phyloP scores from a whole-genome alignment of 2,113 vertebrate genomes.

The Chlamydotis undulata region DNA sequence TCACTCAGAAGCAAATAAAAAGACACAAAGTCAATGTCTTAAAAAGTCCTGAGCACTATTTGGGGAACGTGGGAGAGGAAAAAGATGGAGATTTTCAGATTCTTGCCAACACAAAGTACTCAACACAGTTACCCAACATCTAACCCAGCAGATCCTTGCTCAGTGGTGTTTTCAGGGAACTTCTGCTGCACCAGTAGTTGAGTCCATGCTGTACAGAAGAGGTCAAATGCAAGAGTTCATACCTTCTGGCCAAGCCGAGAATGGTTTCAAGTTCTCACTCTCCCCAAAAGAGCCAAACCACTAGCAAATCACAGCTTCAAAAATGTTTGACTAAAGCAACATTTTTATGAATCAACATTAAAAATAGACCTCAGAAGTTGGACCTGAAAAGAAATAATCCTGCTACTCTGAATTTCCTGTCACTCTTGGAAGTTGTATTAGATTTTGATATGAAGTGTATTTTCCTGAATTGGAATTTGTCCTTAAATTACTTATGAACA shows the following conservation, averaged over 20 bases:
- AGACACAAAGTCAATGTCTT: not conserved
- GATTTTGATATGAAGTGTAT: slow-evolving; percentile 63
- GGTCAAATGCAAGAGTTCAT: slow-evolving; percentile 21
- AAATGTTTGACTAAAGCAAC: slow-evolving; percentile 9
- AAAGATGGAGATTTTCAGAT: not conserved
- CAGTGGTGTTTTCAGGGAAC: not conserved
- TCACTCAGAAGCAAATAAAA: not conserved
- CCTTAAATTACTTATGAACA: slow-evolving; percentile 70
- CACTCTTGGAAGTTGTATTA: slow-evolving; percentile 61
- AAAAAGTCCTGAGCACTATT: not conserved
- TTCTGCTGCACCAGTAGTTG: not conserved
- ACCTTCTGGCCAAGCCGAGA: not conserved
- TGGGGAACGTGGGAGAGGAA: not conserved
- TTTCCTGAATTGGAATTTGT: slow-evolving; percentile 75
- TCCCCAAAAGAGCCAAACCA: slow-evolving; percentile 12
- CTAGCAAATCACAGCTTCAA: slow-evolving; percentile 24
- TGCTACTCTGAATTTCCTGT: slow-evolving; percentile 51
- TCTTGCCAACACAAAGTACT: not conserved
- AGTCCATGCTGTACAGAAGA: not conserved
- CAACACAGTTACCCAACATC: rapidly evolving
- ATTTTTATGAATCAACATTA: slow-evolving; percentile 32
- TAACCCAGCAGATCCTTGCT: not conserved
- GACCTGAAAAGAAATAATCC: not conserved
- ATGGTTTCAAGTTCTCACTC: not conserved
- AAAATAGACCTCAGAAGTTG: slow-evolving; percentile 18